Evolutionary conservation across 2,888 invertebrate species (phyloP), one percentile per base, ranked within the genome.

Genomic region (Chloroclysta siterata): DNA sequence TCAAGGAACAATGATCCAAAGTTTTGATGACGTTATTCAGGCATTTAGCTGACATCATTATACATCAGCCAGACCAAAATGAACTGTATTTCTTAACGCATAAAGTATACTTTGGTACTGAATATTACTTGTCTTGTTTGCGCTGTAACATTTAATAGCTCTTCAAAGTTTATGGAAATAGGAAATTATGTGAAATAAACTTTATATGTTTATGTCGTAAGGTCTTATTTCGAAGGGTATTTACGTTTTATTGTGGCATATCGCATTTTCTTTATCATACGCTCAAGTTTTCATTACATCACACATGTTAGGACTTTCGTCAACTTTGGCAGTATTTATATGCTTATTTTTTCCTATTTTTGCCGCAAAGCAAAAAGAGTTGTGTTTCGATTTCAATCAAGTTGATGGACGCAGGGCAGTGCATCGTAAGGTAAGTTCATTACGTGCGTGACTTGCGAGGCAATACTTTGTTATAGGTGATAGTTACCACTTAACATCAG

Each of bases 101-200:
- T 54, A 58, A 28, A 48, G 33, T 53, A 17, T 22, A 41, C n/a
- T 65, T 61, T 48, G 10, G 29, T 2, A 22, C 51, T 68, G 69
- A 54, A 33, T 8, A n/a, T 36, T 6, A 7, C 10, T 15, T 66
- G 67, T 71, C 72, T 72, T 75, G 65, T 74, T 72, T 66, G 50
- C 52, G 73, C 70, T 69, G 61, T 75, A 71, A 69, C 68, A 64
- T 68, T 69, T 73, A 75, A 77, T 74, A 72, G 67, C 70, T 69
- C 60, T 67, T 73, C 68, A 72, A 75, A 75, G 73, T 74, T 74
- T 73, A 52, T 42, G 68, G 64, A 72, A 73, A 67, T 74, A 65
- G 53, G 66, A 70, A 73, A 73, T 65, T 61, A 62, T 65, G 70
- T 72, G 76, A 71, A 71, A 65, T 69, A 58, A 75, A 76, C 76